phyloP scores from a whole-genome alignment of 2,113 vertebrate species.

The Proteles cristata region DNA sequence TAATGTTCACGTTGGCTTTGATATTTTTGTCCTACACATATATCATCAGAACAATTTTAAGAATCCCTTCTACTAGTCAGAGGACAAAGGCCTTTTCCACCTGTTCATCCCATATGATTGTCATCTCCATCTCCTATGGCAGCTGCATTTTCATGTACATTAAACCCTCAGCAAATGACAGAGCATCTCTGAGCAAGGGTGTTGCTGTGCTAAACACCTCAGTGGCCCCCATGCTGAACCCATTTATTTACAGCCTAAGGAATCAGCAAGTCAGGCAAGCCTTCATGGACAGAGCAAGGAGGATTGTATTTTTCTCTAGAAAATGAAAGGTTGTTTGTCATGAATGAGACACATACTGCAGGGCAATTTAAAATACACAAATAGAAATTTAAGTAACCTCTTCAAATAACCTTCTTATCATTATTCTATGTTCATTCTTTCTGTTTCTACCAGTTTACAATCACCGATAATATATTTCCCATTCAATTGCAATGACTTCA shows the following conservation, averaged over 20 bases:
- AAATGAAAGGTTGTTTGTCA: not conserved
- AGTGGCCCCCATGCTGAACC: conserved; percentile 63
- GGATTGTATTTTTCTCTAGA: not conserved
- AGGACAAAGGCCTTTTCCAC: conserved; percentile 74
- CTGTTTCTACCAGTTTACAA: not conserved
- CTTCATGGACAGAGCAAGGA: not conserved
- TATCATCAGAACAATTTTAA: conserved; percentile 57
- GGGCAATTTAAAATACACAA: not conserved
- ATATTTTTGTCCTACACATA: conserved; percentile 47
- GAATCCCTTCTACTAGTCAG: conserved; percentile 55
- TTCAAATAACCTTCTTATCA: not conserved
- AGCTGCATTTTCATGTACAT: conserved; percentile 73
- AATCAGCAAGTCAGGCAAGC: conserved; percentile 69
- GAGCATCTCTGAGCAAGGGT: conserved; percentile 53
- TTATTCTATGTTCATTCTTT: not conserved
- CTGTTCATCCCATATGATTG: conserved; percentile 66
- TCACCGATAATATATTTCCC: not conserved
- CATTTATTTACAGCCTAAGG: conserved; percentile 66
- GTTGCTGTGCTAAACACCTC: conserved; percentile 65
- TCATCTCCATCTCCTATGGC: conserved; percentile 64
- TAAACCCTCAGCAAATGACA: conserved; percentile 54
- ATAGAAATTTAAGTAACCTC: not conserved
- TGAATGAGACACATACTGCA: not conserved
- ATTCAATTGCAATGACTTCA: not conserved
- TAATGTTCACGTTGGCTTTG: conserved; percentile 58